phyloP scores from a whole-genome alignment of 2,888 invertebrate genomes.

The Barypeithes pellucidus region DNA sequence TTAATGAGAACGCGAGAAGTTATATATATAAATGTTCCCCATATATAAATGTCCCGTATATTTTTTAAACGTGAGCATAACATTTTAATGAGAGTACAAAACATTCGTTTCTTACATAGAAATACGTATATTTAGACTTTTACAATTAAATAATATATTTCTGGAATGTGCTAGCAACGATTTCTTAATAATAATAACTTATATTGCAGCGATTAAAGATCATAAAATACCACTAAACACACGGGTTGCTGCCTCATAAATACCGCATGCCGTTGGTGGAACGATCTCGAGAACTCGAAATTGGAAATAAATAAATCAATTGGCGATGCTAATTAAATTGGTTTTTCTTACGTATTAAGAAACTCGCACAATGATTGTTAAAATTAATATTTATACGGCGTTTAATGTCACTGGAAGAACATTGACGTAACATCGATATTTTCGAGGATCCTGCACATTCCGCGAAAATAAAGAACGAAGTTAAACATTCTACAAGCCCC shows the following conservation, averaged over 20 bases:
- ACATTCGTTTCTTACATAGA: too few species aligned
- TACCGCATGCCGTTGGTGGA: slow-evolving; percentile 16
- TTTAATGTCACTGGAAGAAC: slow-evolving; percentile 54
- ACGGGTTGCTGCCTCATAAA: slow-evolving; percentile 36
- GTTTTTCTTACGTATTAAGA: slow-evolving; percentile 61
- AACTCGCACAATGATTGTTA: slow-evolving; percentile 63
- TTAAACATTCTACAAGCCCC: too few species aligned
- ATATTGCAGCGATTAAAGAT: slow-evolving; percentile 50
- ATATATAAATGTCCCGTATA: too few species aligned
- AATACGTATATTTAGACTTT: too few species aligned
- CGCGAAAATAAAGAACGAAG: too few species aligned
- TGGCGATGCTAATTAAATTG: slow-evolving; percentile 62
- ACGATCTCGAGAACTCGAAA: slow-evolving; percentile 27
- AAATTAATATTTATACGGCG: slow-evolving; percentile 66
- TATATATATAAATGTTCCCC: too few species aligned
- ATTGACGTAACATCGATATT: background rate
- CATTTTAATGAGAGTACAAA: too few species aligned
- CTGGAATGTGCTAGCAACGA: slow-evolving; percentile 33
- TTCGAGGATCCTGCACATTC: too few species aligned
- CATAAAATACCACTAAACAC: slow-evolving; percentile 43
- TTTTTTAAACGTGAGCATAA: too few species aligned
- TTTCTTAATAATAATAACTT: slow-evolving; percentile 50
- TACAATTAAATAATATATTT: slow-evolving; percentile 32
- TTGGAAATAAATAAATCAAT: slow-evolving; percentile 59
- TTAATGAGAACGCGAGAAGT: too few species aligned